phyloP scores from a whole-genome alignment of 2,113 vertebrate genomes.

The Sisor rabdophorus region DNA sequence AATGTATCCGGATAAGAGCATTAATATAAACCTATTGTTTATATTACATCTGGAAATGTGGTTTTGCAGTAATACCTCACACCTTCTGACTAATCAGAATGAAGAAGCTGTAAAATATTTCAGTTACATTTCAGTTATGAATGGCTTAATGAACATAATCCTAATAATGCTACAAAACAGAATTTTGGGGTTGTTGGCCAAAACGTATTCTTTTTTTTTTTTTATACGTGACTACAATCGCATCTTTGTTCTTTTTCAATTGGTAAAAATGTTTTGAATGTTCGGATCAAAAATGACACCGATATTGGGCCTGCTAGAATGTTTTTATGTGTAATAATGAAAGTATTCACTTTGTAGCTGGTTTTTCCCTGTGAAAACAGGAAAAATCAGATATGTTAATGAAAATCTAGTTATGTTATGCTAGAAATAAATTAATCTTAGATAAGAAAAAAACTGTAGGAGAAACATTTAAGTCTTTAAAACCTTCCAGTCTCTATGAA shows the following conservation, averaged over 20 bases:
- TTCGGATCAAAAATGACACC: constrained; percentile 58
- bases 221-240: background rate
- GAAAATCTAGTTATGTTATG: constrained; percentile 57
- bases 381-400: constrained; percentile 37
- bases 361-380: constrained; percentile 49
- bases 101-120: background rate
- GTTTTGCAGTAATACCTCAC: too few species aligned
- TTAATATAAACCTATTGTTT: background rate
- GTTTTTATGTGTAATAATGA: constrained; percentile 27
- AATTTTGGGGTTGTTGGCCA: background rate
- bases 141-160: background rate
- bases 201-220: background rate
- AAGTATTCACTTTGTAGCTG: constrained; percentile 22
- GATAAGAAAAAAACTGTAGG: background rate
- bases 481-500: background rate
- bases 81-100: background rate
- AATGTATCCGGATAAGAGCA: background rate
- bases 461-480: background rate
- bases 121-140: background rate
- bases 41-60: background rate
- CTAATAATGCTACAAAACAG: background rate
- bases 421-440: constrained; percentile 63
- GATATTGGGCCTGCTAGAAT: constrained; percentile 59
- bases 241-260: too few species aligned
- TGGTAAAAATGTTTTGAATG: too few species aligned